Base-by-base conservation (phyloP, 1,140 invertebrate species). In the Trichonephila inaurata region DNA sequence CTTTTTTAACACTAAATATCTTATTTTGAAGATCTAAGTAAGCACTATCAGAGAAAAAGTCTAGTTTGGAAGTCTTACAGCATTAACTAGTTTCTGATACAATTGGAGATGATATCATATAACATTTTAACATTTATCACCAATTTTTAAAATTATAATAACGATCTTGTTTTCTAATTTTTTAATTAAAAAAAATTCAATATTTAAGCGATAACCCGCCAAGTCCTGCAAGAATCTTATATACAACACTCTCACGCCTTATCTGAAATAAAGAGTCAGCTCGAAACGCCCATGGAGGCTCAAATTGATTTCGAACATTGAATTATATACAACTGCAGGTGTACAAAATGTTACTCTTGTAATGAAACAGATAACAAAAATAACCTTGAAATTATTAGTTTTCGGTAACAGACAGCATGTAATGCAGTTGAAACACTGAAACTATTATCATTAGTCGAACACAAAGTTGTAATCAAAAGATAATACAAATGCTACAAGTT, bases 401-500 rank as follows among this genome's bases (percentile, higher is more conserved):
- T 28, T 33, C 4, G 12, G 12, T 28, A 40, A 14, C 3, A 77
- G 24, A 18, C 24, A 77, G 72, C 33, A 40, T 77, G 72, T 77
- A 18, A 77, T 33, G 72, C 6, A 18, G 72, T 33, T 33, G 28
- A 77, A 77, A 77, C 28, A 77, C 72, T 33, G 28, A 33, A 77
- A 77, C 72, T 33, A 77, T 77, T 18, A 19, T 77, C 69, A 77
- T 77, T 77, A 77, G 72, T 77, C 72, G 72, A 28, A 77, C 18
- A 33, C 28, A 14, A 18, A 10, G 72, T 77, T 77, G 28, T 77
- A 77, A 77, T 77, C 66, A 69, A 69, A 69, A 69, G 24, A 77
- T 33, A 40, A 77, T 28, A 77, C 28, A 77, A 33, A 77, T 77
- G 33, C 72, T 28, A 77, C 72, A 77, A 16, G 16, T 77, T 77